Conservation (phyloP, 2,888 invertebrate species). For the Leistus spinibarbis region DNA sequence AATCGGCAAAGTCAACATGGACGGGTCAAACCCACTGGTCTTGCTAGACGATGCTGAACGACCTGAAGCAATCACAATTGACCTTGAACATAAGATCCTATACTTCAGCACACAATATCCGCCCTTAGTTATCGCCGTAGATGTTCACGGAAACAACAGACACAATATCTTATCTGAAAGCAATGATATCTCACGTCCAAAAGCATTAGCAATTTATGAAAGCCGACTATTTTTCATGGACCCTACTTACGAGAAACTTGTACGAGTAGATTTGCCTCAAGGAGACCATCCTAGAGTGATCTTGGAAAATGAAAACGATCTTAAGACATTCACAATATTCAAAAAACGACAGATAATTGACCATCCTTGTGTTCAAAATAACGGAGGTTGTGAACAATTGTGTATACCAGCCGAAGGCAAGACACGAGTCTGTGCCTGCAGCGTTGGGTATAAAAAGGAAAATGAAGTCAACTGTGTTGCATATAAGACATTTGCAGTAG, state of each 20-base stretch:
- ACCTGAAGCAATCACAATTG: conserved; percentile 86
- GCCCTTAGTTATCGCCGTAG: conserved; percentile 72
- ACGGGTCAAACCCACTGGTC: conserved; percentile 80
- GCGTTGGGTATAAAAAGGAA: conserved; percentile 84
- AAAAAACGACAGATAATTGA: conserved; percentile 80
- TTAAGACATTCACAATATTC: conserved; percentile 86
- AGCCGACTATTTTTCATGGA: conserved; percentile 87
- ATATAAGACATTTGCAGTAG: conserved; percentile 89
- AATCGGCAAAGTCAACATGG: conserved; percentile 91
- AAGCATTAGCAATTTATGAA: conserved; percentile 81
- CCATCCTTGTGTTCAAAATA: conserved; percentile 84
- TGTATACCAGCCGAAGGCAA: conserved; percentile 86
- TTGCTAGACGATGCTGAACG: conserved; percentile 72
- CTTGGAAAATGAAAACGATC: conserved; percentile 83
- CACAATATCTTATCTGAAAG: conserved; percentile 70
- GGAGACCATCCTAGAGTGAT: conserved; percentile 78
- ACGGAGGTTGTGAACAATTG: conserved; percentile 94
- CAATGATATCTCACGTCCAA: conserved; percentile 77
- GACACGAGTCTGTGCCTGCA: conserved; percentile 84
- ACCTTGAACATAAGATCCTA: conserved; percentile 75
- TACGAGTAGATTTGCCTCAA: conserved; percentile 79
- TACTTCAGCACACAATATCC: conserved; percentile 88
- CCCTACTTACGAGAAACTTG: conserved; percentile 86
- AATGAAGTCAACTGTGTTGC: conserved; percentile 77
- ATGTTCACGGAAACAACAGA: conserved; percentile 73